Evolutionary conservation across 2,797 vertebrate genomes (phyloP).

Genomic region (Macrochelys suwanniensis): DNA sequence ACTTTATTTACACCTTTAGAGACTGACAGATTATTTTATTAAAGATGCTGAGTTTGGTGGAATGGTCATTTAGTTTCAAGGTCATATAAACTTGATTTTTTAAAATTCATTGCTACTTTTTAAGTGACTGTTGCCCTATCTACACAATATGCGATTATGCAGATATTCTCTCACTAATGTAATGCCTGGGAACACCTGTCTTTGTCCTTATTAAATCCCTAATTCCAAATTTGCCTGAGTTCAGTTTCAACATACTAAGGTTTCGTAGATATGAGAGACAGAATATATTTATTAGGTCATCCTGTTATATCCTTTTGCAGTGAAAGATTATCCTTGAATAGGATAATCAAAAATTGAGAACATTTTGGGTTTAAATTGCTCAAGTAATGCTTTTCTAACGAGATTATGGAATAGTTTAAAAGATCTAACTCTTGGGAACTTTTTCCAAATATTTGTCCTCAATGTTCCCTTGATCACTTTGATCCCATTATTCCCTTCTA

Average conservation of each 20-base stretch:
- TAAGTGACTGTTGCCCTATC: slow-evolving; percentile 37
- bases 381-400: not conserved
- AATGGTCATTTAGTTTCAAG: slow-evolving; percentile 47
- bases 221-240: not conserved
- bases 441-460: not conserved
- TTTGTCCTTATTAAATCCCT: slow-evolving; percentile 53
- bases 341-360: not conserved
- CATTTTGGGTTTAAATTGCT: not conserved
- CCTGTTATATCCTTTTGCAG: not conserved
- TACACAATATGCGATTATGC: slow-evolving; percentile 23
- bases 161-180: slow-evolving; percentile 43
- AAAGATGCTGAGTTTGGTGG: slow-evolving; percentile 51
- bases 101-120: slow-evolving; percentile 21
- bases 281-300: not conserved
- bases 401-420: not conserved
- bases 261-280: slow-evolving; percentile 14
- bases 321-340: not conserved
- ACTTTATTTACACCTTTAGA: not conserved
- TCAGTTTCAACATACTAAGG: not conserved
- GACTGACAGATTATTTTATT: slow-evolving; percentile 54
- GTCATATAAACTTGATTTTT: slow-evolving; percentile 51
- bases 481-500: not conserved
- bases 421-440: not conserved
- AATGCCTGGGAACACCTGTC: slow-evolving; percentile 42
- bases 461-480: not conserved